Conservation (phyloP, 2,888 invertebrate genomes). For the Sphaerophoria taeniata region DNA sequence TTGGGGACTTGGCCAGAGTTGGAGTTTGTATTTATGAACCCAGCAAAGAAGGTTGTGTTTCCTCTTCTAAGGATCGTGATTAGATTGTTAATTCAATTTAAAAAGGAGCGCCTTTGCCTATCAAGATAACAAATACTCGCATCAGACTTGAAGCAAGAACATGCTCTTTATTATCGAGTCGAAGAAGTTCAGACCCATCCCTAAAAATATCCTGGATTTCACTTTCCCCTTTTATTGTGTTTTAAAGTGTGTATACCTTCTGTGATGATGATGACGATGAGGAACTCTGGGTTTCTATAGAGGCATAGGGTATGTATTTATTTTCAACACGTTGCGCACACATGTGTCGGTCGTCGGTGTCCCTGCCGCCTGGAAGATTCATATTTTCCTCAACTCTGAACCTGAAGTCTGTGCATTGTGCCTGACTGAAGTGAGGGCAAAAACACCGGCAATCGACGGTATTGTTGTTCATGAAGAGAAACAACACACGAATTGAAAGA, state of each 20-base stretch:
- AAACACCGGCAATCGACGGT: conserved; percentile 24
- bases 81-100: conserved; percentile 43
- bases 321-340: conserved; percentile 54
- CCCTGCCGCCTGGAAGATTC: conserved; percentile 17
- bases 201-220: conserved; percentile 72
- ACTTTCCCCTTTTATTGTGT: conserved; percentile 44
- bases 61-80: background rate
- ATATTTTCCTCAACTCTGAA: background rate
- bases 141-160: background rate
- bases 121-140: conserved; percentile 8
- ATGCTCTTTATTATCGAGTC: background rate
- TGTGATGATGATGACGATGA: background rate
- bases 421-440: conserved; percentile 9
- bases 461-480: background rate
- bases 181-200: conserved; percentile 36
- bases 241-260: background rate
- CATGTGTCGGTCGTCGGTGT: conserved; percentile 23
- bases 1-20: background rate
- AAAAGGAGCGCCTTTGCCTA: conserved; percentile 25
- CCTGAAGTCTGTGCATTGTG: background rate
- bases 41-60: background rate
- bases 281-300: background rate
- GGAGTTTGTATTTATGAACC: background rate
- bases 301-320: conserved; percentile 12
- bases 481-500: background rate